Evolutionary conservation across 1,140 invertebrate species (phyloP), one percentile per base, ranked within the genome.

Genomic region (Teleogryllus occipitalis): DNA sequence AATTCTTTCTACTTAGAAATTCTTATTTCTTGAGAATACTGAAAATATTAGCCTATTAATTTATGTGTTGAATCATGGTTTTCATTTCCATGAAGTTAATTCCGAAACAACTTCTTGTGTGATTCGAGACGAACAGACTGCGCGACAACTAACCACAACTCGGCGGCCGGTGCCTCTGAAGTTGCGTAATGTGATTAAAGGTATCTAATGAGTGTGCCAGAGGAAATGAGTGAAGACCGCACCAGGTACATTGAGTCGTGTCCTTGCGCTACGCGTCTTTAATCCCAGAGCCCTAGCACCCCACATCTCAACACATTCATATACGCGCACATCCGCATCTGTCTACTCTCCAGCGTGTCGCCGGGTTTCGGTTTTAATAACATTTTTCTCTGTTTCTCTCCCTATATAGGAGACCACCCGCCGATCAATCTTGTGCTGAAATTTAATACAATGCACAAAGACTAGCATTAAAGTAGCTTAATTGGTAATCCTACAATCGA

Each of bases 381-480:
- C 54, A 65, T 65, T 65, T 65, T 65, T 65, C 54, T 65, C 54
- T 65, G 54, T 65, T 65, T 65, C 54, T 65, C 54, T 18, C 54
- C 54, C 54, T 65, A 65, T 65, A 65, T 65, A 65, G 54, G 54
- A 65, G 54, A 18, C 54, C 10, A 18, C 54, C 10, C 10, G 54
- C 54, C 54, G 54, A 65, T 65, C 54, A 65, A 65, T 65, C 54
- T 65, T 65, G 54, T 65, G 54, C 54, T 65, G 54, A 65, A 65
- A 65, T 65, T 65, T 65, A 65, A 65, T 65, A 65, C 54, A 65
- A 65, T 65, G 54, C 54, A 65, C 54, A 65, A 65, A 65, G 54
- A 65, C 54, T 65, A 65, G 54, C 54, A 65, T 65, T 65, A 65
- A 65, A 65, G 54, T 65, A 65, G 54, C 54, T 65, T 65, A 65